A percentile compares a stretch with the other conserved stretches of the same genome.
Evolutionary conservation across 2,888 invertebrate genomes (phyloP).

Genomic region (Epinotia bilunana): DNA sequence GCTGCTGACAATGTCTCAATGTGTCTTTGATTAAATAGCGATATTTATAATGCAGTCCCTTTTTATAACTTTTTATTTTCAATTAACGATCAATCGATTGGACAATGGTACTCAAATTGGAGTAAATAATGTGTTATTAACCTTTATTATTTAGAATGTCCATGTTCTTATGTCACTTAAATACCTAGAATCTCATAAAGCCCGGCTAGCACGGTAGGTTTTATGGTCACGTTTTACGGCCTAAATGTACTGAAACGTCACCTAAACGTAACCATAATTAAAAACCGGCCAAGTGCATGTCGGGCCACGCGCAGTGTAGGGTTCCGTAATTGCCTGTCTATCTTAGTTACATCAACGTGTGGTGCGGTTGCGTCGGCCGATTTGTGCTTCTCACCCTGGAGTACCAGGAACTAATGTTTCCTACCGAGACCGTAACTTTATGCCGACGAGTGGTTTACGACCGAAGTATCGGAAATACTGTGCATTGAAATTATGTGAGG

Average conservation of each 20-base stretch:
- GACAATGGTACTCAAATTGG: not conserved
- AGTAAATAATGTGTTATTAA: not conserved
- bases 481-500: slow-evolving; percentile 2
- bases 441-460: not conserved
- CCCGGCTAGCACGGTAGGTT: no score
- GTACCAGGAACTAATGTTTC: not conserved
- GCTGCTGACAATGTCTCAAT: not conserved
- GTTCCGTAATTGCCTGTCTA: no score
- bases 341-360: no score
- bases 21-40: not conserved
- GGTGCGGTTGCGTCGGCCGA: no score
- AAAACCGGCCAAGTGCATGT: no score
- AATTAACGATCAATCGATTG: not conserved
- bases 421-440: slow-evolving; percentile 5
- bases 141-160: not conserved
- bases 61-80: no score
- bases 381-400: no score
- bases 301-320: no score
- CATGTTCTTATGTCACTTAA: not conserved
- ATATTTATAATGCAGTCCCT: not conserved
- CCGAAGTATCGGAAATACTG: not conserved
- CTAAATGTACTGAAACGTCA: no score
- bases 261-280: no score
- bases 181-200: not conserved
- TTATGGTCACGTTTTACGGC: no score